Conservation (phyloP, 1,140 invertebrate genomes). For the Holcopasites calliopsidis region DNA sequence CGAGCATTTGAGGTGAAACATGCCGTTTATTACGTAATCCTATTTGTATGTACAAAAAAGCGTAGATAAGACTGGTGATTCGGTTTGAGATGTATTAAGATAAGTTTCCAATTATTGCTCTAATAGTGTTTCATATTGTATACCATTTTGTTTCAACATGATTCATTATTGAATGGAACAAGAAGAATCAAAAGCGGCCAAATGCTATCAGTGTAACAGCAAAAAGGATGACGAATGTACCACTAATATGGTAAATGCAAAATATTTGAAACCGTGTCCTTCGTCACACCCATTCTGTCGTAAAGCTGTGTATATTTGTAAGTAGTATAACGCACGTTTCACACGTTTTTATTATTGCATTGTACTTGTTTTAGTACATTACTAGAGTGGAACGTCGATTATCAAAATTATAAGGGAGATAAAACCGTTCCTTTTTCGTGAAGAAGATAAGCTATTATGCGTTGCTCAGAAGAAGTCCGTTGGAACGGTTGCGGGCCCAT, state of each 20-base stretch:
- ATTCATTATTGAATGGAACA: neutral
- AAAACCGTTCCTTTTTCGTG: too few relatives aligned
- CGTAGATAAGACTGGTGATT: too few relatives aligned
- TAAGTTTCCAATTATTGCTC: neutral
- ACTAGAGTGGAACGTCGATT: too few relatives aligned
- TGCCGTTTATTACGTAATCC: too few relatives aligned
- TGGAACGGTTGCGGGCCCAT: too few relatives aligned
- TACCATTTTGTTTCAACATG: neutral
- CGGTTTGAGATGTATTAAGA: neutral
- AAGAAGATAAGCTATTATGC: too few relatives aligned
- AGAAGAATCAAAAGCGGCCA: slow-evolving; percentile 47
- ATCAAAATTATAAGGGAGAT: too few relatives aligned
- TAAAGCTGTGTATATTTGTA: slow-evolving; percentile 58
- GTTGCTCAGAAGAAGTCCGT: too few relatives aligned
- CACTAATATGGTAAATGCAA: slow-evolving; percentile 40
- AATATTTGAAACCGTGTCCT: slow-evolving; percentile 55
- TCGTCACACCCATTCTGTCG: slow-evolving; percentile 52
- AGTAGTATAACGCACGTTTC: slow-evolving; percentile 18
- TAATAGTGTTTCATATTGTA: neutral
- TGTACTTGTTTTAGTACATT: too few relatives aligned
- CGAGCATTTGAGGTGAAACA: too few relatives aligned
- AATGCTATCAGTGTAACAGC: slow-evolving; percentile 66
- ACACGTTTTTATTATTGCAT: neutral
- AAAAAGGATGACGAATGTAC: slow-evolving; percentile 51
- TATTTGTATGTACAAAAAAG: too few relatives aligned